phyloP scores from a whole-genome alignment of 2,113 vertebrate genomes.

The Sitta europaea region DNA sequence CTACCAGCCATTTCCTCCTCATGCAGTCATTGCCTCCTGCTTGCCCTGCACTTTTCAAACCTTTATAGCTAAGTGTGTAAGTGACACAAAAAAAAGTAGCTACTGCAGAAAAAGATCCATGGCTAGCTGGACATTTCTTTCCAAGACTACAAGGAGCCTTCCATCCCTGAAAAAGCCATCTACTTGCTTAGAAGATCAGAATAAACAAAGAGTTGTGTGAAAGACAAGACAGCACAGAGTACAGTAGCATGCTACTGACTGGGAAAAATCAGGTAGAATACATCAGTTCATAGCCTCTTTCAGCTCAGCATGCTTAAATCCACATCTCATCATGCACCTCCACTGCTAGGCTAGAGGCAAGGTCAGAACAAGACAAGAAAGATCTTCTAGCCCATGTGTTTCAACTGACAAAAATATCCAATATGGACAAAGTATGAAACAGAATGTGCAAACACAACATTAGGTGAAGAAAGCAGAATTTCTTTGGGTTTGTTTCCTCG shows the following conservation, averaged over 20 bases:
- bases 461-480: neutral
- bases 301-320: neutral
- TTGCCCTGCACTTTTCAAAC: neutral
- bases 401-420: neutral
- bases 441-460: neutral
- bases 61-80: neutral
- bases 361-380: neutral
- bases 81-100: neutral
- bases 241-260: neutral
- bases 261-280: neutral
- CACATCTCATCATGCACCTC: neutral
- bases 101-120: neutral
- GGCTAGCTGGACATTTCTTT: neutral
- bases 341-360: neutral
- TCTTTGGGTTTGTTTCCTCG: neutral
- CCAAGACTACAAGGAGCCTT: neutral
- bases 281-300: neutral
- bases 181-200: neutral
- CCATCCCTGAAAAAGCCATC: neutral
- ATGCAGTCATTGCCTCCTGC: neutral
- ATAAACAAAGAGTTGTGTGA: neutral
- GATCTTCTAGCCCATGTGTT: neutral
- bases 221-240: neutral
- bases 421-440: neutral
- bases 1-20: neutral